phyloP scores from a whole-genome alignment of 2,888 invertebrate species.

The Phengaris alcon region DNA sequence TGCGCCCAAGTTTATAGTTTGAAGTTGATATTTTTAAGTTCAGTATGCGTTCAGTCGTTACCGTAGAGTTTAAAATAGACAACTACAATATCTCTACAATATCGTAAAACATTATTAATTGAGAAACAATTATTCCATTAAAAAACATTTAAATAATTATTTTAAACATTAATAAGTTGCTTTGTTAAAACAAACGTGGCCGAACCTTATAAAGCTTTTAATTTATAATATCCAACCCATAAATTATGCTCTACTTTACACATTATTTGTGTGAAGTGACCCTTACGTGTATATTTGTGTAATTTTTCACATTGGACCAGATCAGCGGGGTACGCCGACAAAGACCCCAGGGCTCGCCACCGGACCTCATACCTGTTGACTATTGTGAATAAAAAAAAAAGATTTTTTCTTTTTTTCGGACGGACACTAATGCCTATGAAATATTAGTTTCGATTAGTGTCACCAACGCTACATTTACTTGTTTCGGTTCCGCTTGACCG shows the following conservation, averaged over 20 bases:
- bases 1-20: too few relatives aligned
- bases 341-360: slow-evolving; percentile 66
- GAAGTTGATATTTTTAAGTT: too few relatives aligned
- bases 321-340: slow-evolving; percentile 70
- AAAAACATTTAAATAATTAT: background rate
- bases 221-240: slow-evolving; percentile 9
- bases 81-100: too few relatives aligned
- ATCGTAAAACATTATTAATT: too few relatives aligned
- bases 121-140: too few relatives aligned
- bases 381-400: slow-evolving; percentile 3
- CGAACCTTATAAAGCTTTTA: background rate
- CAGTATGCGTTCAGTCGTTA: too few relatives aligned
- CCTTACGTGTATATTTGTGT: slow-evolving; percentile 45
- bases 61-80: too few relatives aligned
- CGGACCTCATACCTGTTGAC: slow-evolving; percentile 48
- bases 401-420: slow-evolving; percentile 46
- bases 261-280: slow-evolving; percentile 28
- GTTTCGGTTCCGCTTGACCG: slow-evolving; percentile 10
- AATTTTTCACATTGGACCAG: slow-evolving; percentile 67
- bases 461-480: slow-evolving; percentile 35
- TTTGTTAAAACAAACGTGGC: background rate
- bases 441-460: slow-evolving; percentile 40
- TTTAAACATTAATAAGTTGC: background rate
- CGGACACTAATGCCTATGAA: slow-evolving; percentile 38
- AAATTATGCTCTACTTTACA: slow-evolving; percentile 10